These are phyloP conservation scores for Nicator chloris DNA, from an alignment of 2,113 vertebrate species.

Conservation along the genomic window DNA sequence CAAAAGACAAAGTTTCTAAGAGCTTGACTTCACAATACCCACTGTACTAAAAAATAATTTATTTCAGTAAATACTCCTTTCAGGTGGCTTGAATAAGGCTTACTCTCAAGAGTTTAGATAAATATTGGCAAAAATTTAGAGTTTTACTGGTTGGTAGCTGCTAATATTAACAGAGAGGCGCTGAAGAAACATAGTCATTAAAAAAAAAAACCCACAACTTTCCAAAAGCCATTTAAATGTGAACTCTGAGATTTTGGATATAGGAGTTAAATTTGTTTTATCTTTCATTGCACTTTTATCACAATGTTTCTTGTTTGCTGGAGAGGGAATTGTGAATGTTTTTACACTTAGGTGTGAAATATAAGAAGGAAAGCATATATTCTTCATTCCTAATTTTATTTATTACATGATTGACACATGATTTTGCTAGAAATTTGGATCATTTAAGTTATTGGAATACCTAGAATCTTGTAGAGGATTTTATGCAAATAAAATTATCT, in stretches of 20 bases:
- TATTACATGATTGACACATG: background rate
- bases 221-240: background rate
- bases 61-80: background rate
- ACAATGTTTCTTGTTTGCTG: background rate
- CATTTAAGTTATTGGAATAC: background rate
- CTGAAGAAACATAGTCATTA: background rate
- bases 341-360: background rate
- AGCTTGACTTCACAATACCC: background rate
- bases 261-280: background rate
- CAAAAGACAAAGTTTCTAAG: background rate
- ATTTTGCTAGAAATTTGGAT: background rate
- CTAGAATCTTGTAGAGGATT: background rate
- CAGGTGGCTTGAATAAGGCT: background rate
- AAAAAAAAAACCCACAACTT: background rate
- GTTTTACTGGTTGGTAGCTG: background rate
- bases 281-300: background rate
- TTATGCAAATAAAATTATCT: background rate
- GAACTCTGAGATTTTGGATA: background rate
- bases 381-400: background rate
- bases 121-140: background rate
- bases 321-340: background rate
- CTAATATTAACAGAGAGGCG: background rate
- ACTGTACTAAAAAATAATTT: background rate
- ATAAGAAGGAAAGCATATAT: background rate
- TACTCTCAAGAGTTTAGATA: background rate